Evolutionary conservation across 2,888 invertebrate genomes (phyloP).

Genomic region (Bunonema sp.): DNA sequence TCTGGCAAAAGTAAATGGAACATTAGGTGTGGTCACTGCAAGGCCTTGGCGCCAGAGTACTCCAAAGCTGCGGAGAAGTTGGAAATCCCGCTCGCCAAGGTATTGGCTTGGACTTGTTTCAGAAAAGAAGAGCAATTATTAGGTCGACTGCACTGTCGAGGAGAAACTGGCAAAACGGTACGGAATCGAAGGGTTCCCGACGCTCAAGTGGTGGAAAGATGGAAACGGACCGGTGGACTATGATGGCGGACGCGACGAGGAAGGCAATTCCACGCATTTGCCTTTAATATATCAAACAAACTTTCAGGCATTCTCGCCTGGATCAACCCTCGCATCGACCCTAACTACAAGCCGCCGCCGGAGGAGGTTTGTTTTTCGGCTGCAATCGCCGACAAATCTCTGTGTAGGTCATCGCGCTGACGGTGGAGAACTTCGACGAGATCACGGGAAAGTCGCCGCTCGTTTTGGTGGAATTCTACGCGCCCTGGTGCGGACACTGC

Average conservation of each 20-base stretch:
- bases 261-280: constrained; percentile 10
- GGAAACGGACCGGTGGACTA: constrained; percentile 48
- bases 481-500: constrained; percentile 52
- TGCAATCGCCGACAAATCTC: neutral
- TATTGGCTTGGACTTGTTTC: no score
- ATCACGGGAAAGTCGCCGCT: constrained; percentile 46
- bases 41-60: constrained; percentile 48
- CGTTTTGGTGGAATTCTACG: constrained; percentile 53
- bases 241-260: constrained; percentile 49
- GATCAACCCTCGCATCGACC: constrained; percentile 49
- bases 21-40: constrained; percentile 51
- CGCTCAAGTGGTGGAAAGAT: constrained; percentile 51
- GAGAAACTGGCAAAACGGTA: constrained; percentile 46
- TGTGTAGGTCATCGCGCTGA: constrained; percentile 47
- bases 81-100: constrained; percentile 29
- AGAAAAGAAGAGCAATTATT: no score
- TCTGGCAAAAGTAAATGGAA: neutral
- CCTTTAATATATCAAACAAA: neutral
- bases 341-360: constrained; percentile 52
- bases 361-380: constrained; percentile 25
- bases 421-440: constrained; percentile 49
- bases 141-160: constrained; percentile 48
- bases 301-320: constrained; percentile 49
- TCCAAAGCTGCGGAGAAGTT: constrained; percentile 49
- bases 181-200: constrained; percentile 51